Evolutionary conservation across 2,113 vertebrate genomes (phyloP).

Genomic region (Sander lucioperca): DNA sequence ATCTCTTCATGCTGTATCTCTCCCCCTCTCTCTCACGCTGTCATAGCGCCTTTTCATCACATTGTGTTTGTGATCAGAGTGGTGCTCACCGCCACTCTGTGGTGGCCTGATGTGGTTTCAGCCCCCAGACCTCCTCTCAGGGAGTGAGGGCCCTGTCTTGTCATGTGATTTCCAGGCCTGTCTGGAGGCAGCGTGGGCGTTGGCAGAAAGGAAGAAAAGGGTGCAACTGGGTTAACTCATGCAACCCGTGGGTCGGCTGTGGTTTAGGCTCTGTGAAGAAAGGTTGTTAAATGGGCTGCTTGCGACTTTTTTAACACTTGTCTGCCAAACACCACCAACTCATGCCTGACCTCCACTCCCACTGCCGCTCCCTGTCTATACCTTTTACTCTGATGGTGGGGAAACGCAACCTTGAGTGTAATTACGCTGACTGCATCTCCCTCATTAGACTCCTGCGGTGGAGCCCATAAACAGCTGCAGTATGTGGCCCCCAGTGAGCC

Average conservation of each 20-base stretch:
- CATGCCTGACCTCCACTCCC: slow-evolving; percentile 56
- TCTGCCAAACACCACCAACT: slow-evolving; percentile 48
- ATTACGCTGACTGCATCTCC: slow-evolving; percentile 68
- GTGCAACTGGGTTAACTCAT: slow-evolving; percentile 31
- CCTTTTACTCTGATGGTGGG: slow-evolving; percentile 52
- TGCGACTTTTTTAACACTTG: slow-evolving; percentile 45
- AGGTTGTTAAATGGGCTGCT: slow-evolving; percentile 55
- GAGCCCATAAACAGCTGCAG: slow-evolving; percentile 73
- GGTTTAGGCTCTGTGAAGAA: slow-evolving; percentile 42
- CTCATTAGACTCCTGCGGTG: slow-evolving; percentile 77
- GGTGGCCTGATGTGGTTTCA: slow-evolving; percentile 65
- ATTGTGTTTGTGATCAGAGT: slow-evolving; percentile 54
- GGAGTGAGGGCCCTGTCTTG: slow-evolving; percentile 33
- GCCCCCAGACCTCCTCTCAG: slow-evolving; percentile 50
- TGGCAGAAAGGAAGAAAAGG: slow-evolving; percentile 23
- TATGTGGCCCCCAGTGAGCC: slow-evolving; percentile 48
- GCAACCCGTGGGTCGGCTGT: slow-evolving; percentile 50
- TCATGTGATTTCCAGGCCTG: slow-evolving; percentile 63
- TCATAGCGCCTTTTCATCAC: slow-evolving; percentile 56
- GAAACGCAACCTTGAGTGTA: slow-evolving; percentile 62
- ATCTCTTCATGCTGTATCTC: slow-evolving; percentile 21
- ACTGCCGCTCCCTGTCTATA: slow-evolving; percentile 1
- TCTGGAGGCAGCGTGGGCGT: slow-evolving; percentile 55
- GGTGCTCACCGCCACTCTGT: slow-evolving; percentile 49
- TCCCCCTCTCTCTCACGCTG: slow-evolving; percentile 48